Evolutionary conservation across 2,888 invertebrate species (phyloP).

Genomic region (Macaria notata): DNA sequence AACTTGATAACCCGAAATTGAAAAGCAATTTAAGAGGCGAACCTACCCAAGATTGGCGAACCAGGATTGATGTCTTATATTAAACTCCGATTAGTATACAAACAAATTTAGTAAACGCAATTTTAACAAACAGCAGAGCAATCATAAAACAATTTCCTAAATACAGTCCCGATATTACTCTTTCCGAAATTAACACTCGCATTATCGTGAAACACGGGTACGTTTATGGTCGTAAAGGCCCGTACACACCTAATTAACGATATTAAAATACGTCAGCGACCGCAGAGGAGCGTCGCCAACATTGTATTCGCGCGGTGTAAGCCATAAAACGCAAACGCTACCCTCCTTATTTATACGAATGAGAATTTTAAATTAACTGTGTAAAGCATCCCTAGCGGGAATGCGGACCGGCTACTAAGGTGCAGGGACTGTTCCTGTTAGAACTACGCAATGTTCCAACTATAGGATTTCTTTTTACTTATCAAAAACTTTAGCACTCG

Average conservation of each 20-base stretch:
- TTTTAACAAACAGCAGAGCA: constrained; percentile 12
- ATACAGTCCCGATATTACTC: constrained; percentile 37
- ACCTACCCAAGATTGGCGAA: background rate
- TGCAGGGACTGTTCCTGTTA: constrained; percentile 48
- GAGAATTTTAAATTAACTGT: constrained; percentile 82
- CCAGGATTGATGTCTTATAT: constrained; percentile 28
- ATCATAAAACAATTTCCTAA: constrained; percentile 33
- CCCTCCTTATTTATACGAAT: constrained; percentile 81
- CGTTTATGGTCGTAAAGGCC: constrained; percentile 55
- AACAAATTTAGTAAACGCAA: background rate
- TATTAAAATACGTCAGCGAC: constrained; percentile 77
- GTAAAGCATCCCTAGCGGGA: constrained; percentile 69
- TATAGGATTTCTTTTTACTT: background rate
- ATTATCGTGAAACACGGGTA: constrained; percentile 46
- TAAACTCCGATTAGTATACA: constrained; percentile 16
- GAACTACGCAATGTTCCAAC: constrained; percentile 11
- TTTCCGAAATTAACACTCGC: constrained; percentile 41
- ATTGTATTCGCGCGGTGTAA: constrained; percentile 77
- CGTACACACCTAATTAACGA: constrained; percentile 80
- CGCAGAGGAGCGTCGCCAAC: constrained; percentile 73
- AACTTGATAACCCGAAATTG: too few relatives aligned
- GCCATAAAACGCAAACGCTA: constrained; percentile 81
- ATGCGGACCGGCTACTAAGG: constrained; percentile 47
- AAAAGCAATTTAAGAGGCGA: too few relatives aligned
- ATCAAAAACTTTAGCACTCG: too few relatives aligned